A percentile compares a stretch with the other conserved stretches of the same genome.
Evolutionary conservation across 2,888 invertebrate species (phyloP).

Genomic region (Amblyjoppa fuscipennis): DNA sequence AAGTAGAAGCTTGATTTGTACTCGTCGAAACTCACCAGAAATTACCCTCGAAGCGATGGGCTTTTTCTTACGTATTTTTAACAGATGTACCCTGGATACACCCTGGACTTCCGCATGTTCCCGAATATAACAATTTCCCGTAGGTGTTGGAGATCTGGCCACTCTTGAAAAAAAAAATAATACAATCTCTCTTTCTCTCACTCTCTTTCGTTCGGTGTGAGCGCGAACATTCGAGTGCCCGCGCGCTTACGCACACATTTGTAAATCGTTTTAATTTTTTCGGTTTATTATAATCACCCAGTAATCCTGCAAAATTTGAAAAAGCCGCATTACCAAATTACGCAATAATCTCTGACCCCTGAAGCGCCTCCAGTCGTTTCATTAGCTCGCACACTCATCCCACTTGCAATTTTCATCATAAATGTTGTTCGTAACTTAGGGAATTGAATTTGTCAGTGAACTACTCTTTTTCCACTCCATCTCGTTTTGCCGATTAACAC

Average conservation of each 20-base stretch:
- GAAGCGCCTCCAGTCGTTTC: conserved; percentile 45
- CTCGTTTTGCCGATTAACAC: conserved; percentile 58
- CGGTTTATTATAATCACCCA: conserved; percentile 23
- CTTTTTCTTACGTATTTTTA: conserved; percentile 29
- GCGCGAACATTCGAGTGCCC: background rate
- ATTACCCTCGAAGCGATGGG: background rate
- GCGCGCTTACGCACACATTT: background rate
- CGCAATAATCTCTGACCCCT: conserved; percentile 39
- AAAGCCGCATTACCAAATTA: conserved; percentile 29
- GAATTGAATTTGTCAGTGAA: conserved; percentile 1
- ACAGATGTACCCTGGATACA: conserved; percentile 11
- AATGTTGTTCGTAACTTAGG: background rate
- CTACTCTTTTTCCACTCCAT: background rate
- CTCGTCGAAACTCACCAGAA: conserved; percentile 1
- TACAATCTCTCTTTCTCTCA: conserved; percentile 63
- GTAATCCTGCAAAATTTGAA: conserved; percentile 28
- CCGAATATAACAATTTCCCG: conserved; percentile 59
- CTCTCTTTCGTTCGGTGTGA: conserved; percentile 1
- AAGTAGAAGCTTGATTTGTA: background rate
- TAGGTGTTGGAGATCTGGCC: conserved; percentile 83
- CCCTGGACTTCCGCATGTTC: conserved; percentile 45
- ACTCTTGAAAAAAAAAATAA: conserved; percentile 76
- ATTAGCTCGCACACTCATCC: conserved; percentile 44
- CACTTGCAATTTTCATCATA: conserved; percentile 16
- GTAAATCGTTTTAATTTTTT: conserved; percentile 23